phyloP scores from a whole-genome alignment of 2,888 invertebrate species.

The Mantis religiosa region DNA sequence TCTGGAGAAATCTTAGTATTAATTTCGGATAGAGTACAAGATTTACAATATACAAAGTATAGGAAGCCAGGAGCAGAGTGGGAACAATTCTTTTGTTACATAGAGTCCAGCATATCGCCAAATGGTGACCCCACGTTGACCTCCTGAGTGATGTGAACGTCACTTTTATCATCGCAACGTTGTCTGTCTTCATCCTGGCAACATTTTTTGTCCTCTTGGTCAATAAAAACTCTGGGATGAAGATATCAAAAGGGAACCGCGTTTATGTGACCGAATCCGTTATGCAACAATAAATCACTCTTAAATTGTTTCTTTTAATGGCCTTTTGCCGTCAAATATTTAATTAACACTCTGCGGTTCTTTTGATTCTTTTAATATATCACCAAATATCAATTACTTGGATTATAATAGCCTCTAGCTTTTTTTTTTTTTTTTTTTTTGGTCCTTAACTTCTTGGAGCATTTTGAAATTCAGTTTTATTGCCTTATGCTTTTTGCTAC shows the following conservation, averaged over 20 bases:
- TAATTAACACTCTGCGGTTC: background rate
- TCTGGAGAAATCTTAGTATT: too few species aligned
- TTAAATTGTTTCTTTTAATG: background rate
- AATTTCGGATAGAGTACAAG: too few species aligned
- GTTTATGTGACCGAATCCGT: background rate
- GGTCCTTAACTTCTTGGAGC: too few species aligned
- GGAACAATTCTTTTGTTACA: background rate
- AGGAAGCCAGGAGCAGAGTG: too few species aligned
- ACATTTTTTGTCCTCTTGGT: background rate
- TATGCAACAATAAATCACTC: background rate
- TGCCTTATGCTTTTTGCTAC: too few species aligned
- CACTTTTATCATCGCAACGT: background rate
- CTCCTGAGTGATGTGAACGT: background rate
- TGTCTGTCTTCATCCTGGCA: background rate
- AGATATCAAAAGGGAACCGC: background rate
- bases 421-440: too few species aligned
- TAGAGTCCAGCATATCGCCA: background rate
- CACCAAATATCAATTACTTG: background rate
- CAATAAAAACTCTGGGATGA: background rate
- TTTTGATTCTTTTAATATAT: background rate
- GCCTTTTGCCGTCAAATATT: background rate
- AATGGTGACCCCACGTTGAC: background rate
- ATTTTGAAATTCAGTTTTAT: too few species aligned
- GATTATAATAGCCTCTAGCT: too few species aligned
- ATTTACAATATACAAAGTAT: too few species aligned